A percentile compares a stretch with the other conserved stretches of the same genome.
phyloP scores from a whole-genome alignment of 2,888 invertebrate species.

The Dendrolimus houi region DNA sequence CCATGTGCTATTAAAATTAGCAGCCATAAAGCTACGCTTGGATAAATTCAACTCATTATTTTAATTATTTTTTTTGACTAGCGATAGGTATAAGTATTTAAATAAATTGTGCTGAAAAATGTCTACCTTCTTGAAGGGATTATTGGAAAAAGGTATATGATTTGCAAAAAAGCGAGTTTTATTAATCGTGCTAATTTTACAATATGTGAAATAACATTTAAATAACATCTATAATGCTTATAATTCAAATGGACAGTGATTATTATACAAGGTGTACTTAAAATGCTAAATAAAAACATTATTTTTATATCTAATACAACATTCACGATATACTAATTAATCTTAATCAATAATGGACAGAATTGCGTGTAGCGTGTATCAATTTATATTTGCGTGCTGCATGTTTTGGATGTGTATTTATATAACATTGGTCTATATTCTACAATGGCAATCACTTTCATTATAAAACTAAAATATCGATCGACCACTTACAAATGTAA shows the following conservation, averaged over 20 bases:
- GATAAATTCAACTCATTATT: constrained; percentile 3
- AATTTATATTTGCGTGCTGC: constrained; percentile 36
- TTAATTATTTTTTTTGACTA: constrained; percentile 9
- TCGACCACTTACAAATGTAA: too few species aligned
- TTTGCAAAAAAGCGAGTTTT: neutral
- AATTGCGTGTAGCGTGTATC: constrained; percentile 69
- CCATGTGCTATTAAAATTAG: too few species aligned
- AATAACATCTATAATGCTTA: constrained; percentile 13
- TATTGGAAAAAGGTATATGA: neutral
- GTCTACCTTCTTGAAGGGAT: neutral
- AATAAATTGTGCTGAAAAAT: neutral
- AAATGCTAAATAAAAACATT: constrained; percentile 37
- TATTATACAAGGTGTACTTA: constrained; percentile 52
- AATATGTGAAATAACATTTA: neutral
- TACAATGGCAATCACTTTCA: too few species aligned
- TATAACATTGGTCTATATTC: too few species aligned
- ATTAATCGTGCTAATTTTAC: neutral
- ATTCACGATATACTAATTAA: constrained; percentile 40
- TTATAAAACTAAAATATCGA: too few species aligned
- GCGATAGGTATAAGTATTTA: too few species aligned
- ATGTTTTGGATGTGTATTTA: constrained; percentile 15
- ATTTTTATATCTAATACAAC: constrained; percentile 36
- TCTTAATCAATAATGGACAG: constrained; percentile 69
- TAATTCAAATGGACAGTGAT: constrained; percentile 57
- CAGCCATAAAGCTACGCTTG: constrained; percentile 7